Evolutionary conservation across 2,113 vertebrate species (phyloP), one percentile per base, ranked within the genome.

Genomic region (Myodes glareolus): DNA sequence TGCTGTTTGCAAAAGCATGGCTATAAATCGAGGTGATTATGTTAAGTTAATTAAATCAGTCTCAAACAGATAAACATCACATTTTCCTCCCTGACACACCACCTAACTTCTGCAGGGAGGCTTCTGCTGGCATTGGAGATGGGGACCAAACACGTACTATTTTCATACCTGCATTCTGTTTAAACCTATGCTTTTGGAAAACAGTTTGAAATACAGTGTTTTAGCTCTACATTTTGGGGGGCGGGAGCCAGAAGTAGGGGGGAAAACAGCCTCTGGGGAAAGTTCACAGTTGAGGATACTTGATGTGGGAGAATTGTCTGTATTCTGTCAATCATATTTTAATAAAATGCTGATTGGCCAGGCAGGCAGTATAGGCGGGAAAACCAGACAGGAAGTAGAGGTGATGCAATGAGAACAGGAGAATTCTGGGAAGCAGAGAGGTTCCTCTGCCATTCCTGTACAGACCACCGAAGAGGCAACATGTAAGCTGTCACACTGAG

Each of bases 151-250:
- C 52, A 63, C 8, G 23, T 12, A 55, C 50, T 45, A 45, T 52
- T 73, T 91, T 96, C 88, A 91, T n/a, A 90, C 16, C 84, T 67
- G 23, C 72, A 29, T 76, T 96, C 68, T 85, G 31, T 82, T 88
- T 88, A 65, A 92, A 72, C 45, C 45, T n/a, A 63, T 4, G 14
- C 42, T 84, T 50, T 92, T 55, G 1, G 36, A 81, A 94, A 92
- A 90, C 3, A 88, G 33, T 76, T 47, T 75, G 68, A 88, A 80
- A 95, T 58, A 21, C 19, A 63, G 16, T 63, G 19, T 82, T 89
- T 86, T 75, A 78, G 80, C 68, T 65, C 58, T 27, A 36, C 4
- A 65, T 5, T 67, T 68, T 80, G 23, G 12, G 7, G 27, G 39
- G 16, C 72, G 5, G 17, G 5, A 70, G 42, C 33, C 33, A 82